Conservation (phyloP, 2,113 vertebrate species). For the Calyptommatus sinebrachiatus region DNA sequence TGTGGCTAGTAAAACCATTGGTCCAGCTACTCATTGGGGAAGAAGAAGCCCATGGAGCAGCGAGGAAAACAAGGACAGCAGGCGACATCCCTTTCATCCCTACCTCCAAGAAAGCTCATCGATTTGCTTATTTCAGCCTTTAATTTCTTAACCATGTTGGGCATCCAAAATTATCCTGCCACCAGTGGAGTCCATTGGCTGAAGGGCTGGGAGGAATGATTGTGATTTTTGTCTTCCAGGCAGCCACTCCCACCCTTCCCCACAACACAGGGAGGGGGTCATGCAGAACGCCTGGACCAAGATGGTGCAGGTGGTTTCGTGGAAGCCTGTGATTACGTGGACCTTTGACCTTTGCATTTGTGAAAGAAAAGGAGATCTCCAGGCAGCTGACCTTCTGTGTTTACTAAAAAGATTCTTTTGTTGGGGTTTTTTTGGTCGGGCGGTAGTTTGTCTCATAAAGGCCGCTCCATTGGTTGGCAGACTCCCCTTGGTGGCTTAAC, state of each 20-base stretch:
- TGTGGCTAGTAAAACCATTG: slow-evolving; percentile 50
- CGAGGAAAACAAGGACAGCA: not conserved
- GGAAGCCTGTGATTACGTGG: not conserved
- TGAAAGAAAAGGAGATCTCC: not conserved
- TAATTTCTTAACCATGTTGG: no score
- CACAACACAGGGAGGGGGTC: no score
- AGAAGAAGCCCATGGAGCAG: not conserved
- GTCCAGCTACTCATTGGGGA: slow-evolving; percentile 26
- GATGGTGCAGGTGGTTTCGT: not conserved
- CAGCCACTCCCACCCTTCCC: not conserved
- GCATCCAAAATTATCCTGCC: not conserved
- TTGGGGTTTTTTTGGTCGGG: no score
- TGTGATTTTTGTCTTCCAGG: not conserved
- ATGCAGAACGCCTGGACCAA: not conserved
- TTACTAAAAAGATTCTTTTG: not conserved
- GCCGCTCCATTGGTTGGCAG: not conserved
- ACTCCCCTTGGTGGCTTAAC: not conserved
- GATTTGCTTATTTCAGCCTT: not conserved
- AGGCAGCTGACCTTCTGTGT: not conserved
- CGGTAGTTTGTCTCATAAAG: not conserved
- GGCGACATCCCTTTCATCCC: not conserved
- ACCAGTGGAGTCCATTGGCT: not conserved
- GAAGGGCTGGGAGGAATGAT: not conserved
- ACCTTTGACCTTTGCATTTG: not conserved
- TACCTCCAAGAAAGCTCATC: not conserved